A percentile compares a stretch with the other conserved stretches of the same genome.
These are phyloP conservation scores for Campylorhamphus procurvoides DNA, from an alignment of 2,113 vertebrate species.

Conservation along the genomic window DNA sequence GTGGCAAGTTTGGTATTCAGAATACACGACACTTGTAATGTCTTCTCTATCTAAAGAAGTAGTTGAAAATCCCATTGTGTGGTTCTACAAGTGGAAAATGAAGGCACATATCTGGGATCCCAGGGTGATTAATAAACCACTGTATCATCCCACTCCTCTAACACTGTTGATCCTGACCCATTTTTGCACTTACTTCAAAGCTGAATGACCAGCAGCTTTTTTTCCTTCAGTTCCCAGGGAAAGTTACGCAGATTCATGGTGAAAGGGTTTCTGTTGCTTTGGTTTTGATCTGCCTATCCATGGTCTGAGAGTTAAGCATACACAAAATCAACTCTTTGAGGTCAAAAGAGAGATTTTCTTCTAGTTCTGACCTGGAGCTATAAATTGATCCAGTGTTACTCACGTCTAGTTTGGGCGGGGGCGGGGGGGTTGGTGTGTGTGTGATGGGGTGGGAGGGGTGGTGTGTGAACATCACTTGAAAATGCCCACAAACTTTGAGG, in stretches of 20 bases:
- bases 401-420: not conserved
- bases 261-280: not conserved
- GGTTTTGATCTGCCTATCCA: not conserved
- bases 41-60: not conserved
- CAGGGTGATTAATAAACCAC: not conserved
- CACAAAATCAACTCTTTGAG: not conserved
- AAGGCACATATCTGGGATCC: not conserved
- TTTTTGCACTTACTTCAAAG: not conserved
- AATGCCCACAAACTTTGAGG: not conserved
- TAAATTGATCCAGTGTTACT: not conserved
- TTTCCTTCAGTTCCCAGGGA: not conserved
- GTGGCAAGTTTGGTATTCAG: not conserved
- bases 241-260: not conserved
- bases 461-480: not conserved
- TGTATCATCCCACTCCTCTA: not conserved
- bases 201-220: not conserved
- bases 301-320: not conserved
- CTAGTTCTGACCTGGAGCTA: not conserved
- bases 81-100: not conserved
- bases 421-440: too few relatives aligned
- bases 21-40: not conserved
- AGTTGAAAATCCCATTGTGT: not conserved
- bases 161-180: not conserved
- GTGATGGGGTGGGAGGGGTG: too few relatives aligned
- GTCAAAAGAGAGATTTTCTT: constrained; percentile 8